Evolutionary conservation across 2,797 vertebrate species (phyloP), one percentile per base, ranked within the genome.

Genomic region (Notolabrus celidotus): DNA sequence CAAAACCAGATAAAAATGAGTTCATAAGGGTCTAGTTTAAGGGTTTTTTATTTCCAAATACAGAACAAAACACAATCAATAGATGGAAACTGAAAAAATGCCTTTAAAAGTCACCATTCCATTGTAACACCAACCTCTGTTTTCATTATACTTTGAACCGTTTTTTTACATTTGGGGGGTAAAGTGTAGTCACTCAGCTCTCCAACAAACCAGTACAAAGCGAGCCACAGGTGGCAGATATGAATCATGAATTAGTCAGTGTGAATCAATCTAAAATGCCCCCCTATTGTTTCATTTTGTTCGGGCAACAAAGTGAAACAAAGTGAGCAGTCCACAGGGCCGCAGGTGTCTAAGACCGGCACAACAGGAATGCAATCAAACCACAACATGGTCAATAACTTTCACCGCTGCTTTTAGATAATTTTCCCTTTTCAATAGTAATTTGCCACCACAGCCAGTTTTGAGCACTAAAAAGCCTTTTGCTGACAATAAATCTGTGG

Each of bases 241-340:
- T 86, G 79, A 90, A 87, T 88, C 88, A 88, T 90, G 61, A 89
- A 92, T 92, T 84, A 90, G 87, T 86, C 64, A 75, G 75, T 54
- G 42, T 56, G 86, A 88, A 91, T 90, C 86, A 88, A 89, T 91
- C 82, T 74, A 74, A 90, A 88, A 88, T 60, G 52, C 64, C 52
- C 61, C 74, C 86, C 71, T 16, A 53, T 70, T 63, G 83, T 81
- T 89, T 65, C 71, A 66, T 89, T 84, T 86, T 79, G 79, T 71
- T 77, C 31, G 9, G 61, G 69, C 60, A 84, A 80, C 83, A 86
- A 84, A 80, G 82, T 83, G 74, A 79, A 89, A 85, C 86, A 86
- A 82, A 89, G 84, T 85, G 79, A 80, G 62, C 79, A 38, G 53
- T 68, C 67, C 57, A 71, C 36, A 47, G 77, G 79, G 88, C 71